Base-by-base conservation (phyloP, 2,113 vertebrate genomes). In the Pteronura brasiliensis region DNA sequence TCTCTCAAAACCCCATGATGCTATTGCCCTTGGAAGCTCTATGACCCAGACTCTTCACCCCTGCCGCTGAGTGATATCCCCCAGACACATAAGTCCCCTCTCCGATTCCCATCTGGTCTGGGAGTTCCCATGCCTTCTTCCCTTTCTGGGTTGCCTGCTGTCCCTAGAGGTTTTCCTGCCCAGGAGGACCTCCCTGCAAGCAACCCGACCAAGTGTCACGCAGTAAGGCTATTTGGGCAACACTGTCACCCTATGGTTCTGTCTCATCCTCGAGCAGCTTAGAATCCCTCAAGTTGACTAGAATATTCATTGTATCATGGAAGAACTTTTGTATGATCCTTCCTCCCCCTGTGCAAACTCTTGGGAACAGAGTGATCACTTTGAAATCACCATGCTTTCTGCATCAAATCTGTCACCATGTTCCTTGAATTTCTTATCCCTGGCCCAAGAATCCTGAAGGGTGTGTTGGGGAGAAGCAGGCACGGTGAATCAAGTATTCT, bases 291-390 rank as follows among this genome's bases (percentile, higher is more conserved):
- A 25, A 82, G 0, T 2, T 3, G 18, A 27, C 27, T 21, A 2
- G 25, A n/a, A 9, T 0, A 1, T 44, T 5, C 12, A 4, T 1
- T 0, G 0, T 7, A 3, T 9, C 18, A 0, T 0, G 4, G 39
- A 69, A 79, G 83, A 80, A 21, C 55, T 17, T 61, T 63, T 67
- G 39, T 25, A 12, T 3, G 29, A 23, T 14, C 3, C 39, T 95
- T 44, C 65, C 55, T 36, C 27, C 15, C 14, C 9, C 36, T 3
- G 5, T 29, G 7, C 72, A 67, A 7, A 27, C 44, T 55, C 67
- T 49, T 6, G 6, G 34, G 15, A 57, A 76, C n/a, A 83, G 10
- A n/a, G 0, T 0, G 6, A 8, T n/a, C 13, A 8, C 49, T 11
- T 92, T 87, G 31, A 67, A n/a, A 74, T 76, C 42, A 55, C 71